A percentile compares a stretch with the other conserved stretches of the same genome.
These are phyloP conservation scores for Dromiciops gliroides DNA, from an alignment of 2,113 vertebrate genomes.

Conservation along the genomic window DNA sequence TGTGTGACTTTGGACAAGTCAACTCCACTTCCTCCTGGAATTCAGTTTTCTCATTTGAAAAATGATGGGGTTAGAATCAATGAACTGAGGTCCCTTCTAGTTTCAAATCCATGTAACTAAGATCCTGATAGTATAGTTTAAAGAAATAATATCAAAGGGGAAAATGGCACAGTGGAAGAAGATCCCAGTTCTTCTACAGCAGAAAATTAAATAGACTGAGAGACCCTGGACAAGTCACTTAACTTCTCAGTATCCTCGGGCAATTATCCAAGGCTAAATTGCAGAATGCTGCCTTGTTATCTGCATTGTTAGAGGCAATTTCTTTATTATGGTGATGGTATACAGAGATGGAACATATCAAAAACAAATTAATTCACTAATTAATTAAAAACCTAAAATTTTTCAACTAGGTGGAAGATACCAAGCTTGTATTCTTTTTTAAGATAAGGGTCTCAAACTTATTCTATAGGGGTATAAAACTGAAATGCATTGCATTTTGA, in stretches of 20 bases:
- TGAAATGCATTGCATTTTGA: neutral
- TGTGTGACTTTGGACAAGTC: neutral
- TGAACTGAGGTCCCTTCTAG: neutral
- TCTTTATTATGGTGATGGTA: neutral
- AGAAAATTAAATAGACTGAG: neutral
- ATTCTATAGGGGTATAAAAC: neutral
- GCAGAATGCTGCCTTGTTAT: neutral
- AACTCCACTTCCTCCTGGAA: neutral
- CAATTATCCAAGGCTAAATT: neutral
- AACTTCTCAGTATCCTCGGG: neutral
- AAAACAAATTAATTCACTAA: neutral
- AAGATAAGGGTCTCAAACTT: neutral
- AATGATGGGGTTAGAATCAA: neutral
- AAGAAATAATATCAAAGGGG: conserved; percentile 12
- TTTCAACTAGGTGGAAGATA: neutral
- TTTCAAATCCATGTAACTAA: neutral
- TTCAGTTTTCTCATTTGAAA: neutral
- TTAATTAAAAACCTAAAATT: neutral
- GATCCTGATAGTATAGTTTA: conserved; percentile 16
- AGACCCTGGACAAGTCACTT: neutral
- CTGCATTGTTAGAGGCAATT: neutral
- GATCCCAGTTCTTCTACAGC: neutral
- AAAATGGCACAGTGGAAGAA: neutral
- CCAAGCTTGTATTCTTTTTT: neutral
- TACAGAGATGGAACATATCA: neutral